Evolutionary conservation across 2,113 vertebrate genomes (phyloP), one percentile per base, ranked within the genome.

Genomic region (Ceratotherium simum): DNA sequence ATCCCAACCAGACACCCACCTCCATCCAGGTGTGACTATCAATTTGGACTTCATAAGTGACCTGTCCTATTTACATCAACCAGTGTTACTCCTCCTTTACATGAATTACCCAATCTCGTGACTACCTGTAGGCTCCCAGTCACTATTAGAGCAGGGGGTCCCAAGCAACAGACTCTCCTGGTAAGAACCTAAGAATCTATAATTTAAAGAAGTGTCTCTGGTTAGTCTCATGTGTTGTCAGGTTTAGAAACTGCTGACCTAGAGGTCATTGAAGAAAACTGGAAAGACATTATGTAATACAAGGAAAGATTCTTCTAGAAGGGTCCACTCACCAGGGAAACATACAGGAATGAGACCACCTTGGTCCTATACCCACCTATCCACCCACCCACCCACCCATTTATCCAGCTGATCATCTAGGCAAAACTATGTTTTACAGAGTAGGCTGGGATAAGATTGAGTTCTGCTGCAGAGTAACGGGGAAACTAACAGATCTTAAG

Each of bases 401-500:
- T 72, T 31, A 90, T 65, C 33, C 9, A 85, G n/a, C 6, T n/a
- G 60, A 60, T 86, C 25, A 70, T 64, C 20, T 91, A 64, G 60
- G 27, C 54, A 64, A 33, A 96, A 72, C 3, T 39, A 6, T 70
- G 64, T 82, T 86, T 95, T 78, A 69, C 29, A 72, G 54, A 65
- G 54, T 58, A 60, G 23, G 46, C 21, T 65, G 65, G 31, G 67
- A 5, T 93, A 76, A 72, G 25, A 36, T 36, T 76, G 62, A 72
- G 6, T 58, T 87, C 80, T 72, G 31, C 51, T 48, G n/a, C 13
- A 87, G 62, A 58, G 39, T 36, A 72, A 58, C 72, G 7, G 48
- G 60, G 67, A 75, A 93, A 58, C 31, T 70, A 95, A 96, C 27
- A 85, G 39, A 64, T 64, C 33, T 83, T 79, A 84, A 64, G 88